Percentiles rank a stretch among this genome's conserved stretches.
Evolutionary conservation across 2,113 vertebrate species (phyloP).

Genomic region (Hipposideros armiger): DNA sequence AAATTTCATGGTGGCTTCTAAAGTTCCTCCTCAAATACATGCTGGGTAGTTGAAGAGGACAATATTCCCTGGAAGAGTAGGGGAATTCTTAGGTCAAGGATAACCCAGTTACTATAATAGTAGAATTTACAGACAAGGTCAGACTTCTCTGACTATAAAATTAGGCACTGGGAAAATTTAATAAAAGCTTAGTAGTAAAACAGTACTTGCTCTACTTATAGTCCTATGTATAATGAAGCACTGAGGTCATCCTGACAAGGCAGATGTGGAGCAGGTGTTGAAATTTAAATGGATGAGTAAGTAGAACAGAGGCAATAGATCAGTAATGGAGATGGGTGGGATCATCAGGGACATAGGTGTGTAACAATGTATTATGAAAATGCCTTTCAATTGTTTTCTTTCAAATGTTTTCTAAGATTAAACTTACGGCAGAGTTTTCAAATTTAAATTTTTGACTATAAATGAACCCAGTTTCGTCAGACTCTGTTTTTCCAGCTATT

Average conservation of each 20-base stretch:
- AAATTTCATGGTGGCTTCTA: not conserved
- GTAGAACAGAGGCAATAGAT: not conserved
- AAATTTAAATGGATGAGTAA: not conserved
- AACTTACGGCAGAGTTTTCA: conserved; percentile 25
- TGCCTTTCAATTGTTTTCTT: not conserved
- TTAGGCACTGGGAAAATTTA: not conserved
- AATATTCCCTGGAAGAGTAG: not conserved
- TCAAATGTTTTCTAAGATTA: not conserved
- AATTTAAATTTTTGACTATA: not conserved
- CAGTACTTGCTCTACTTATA: not conserved
- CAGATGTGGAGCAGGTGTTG: not conserved
- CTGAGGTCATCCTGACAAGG: not conserved
- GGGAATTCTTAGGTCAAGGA: not conserved
- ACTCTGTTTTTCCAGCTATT: not conserved
- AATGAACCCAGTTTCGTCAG: not conserved
- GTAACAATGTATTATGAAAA: not conserved
- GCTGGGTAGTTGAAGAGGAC: not conserved
- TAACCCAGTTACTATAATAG: not conserved
- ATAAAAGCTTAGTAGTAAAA: not conserved
- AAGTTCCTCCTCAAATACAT: not conserved
- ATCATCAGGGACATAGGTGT: not conserved
- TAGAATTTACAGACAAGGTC: not conserved
- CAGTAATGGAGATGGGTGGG: not conserved
- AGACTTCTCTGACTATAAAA: not conserved
- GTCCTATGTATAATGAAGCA: not conserved